Base-by-base conservation (phyloP, 2,888 invertebrate genomes). In the Acronicta psi region DNA sequence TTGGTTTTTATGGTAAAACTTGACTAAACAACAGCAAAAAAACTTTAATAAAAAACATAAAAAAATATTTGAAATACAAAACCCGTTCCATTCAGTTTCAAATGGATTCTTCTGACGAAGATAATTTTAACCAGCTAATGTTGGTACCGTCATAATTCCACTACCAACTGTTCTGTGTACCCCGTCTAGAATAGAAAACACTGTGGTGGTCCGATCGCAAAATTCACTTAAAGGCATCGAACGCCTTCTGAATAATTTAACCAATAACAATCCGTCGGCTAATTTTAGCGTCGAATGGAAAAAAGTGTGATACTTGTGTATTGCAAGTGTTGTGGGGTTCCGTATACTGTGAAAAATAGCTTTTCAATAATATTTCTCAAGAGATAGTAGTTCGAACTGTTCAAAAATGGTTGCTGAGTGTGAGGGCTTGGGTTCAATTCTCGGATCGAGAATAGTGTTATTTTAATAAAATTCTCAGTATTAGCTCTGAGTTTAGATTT, bases 151-250 rank as follows among this genome's bases (percentile, higher is more conserved):
- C 62, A 63, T 58, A 63, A 66, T 63, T 58, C 58, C 16, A 38
- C 51, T 29, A 51, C 46, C 42, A 53, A 53, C 68, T 57, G 62
- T n/a, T 5, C 34, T 57, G 57, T 67, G 70, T 70, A 36, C 66
- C 69, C 50, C 66, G 74, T 59, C 51, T 63, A 52, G 70, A 73
- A 69, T 70, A 56, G 69, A 65, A 65, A 69, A 70, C n/a, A 57
- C 62, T 49, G 71, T 36, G 59, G 54, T 34, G 84, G 88, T 77
- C 89, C 63, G 92, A 92, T 92, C 88, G 88, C 78, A 75, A 90
- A 94, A 94, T 93, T 93, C 93, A 94, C 93, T 94, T 94, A 93
- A 85, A 89, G 87, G 77, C 84, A 81, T 84, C 87, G 89, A 84
- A 93, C 93, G 93, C 86, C 81, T 71, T 62, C 77, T 81, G 93